Base-by-base conservation (phyloP, 2,797 vertebrate species). In the Gallinago stenura region DNA sequence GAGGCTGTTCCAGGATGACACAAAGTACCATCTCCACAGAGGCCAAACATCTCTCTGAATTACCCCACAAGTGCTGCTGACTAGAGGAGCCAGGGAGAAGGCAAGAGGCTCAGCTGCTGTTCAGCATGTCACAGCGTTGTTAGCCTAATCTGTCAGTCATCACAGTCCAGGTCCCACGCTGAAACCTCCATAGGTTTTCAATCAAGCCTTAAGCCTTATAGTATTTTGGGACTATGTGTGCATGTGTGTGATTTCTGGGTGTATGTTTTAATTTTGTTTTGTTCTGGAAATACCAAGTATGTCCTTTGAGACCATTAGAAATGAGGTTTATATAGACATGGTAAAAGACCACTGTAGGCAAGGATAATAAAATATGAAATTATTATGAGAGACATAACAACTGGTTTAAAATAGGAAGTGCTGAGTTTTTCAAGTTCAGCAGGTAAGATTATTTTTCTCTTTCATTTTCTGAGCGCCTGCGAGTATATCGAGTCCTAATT, bases 361-460 rank as follows among this genome's bases (percentile, higher is more conserved):
- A 88, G 70, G 56, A 82, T 88, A 96, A 95, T 95, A 86, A 93
- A 96, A 90, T 80, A 92, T 24, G 7, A 88, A 95, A 95, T 94
- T 83, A 93, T 88, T 95, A 83, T 56, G 43, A 95, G 62, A 95
- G 41, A 82, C 43, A 56, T 66, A 92, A 90, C 37, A 87, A 95
- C 57, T 48, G 45, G 54, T 91, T 93, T 92, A 94, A 93, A 95
- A 92, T 78, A 92, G 65, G 87, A 94, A 87, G 79, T 83, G 82
- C 69, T 95, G 92, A 91, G 69, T 87, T 95, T 87, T 91, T 85
- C 87, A 83, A 87, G 72, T 90, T 89, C 19, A 5, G 58, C 45
- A 81, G 83, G 54, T 76, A 78, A 48, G 43, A 75, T 81, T 94
- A 86, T 86, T 96, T 93, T 93, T 95, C 69, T 90, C 57, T 89